Conservation (phyloP, 2,888 invertebrate species). For the Brachylomia viminalis region DNA sequence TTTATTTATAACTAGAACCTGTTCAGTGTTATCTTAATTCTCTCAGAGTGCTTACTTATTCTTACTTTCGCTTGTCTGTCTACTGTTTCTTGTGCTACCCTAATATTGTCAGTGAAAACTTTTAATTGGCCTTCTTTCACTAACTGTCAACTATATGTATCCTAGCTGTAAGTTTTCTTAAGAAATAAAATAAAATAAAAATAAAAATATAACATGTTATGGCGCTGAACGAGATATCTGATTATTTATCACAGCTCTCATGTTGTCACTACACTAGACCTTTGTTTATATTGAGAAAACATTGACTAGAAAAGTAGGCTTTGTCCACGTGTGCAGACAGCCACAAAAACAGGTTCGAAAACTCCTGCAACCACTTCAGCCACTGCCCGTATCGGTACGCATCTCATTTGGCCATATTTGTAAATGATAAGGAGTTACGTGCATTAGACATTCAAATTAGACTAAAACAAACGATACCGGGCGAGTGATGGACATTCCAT, state of each 20-base stretch:
- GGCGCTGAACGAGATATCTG: conserved; percentile 29
- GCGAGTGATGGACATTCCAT: conserved; percentile 88
- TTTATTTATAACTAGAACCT: too few species aligned
- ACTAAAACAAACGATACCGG: conserved; percentile 80
- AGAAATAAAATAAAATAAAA: too few species aligned
- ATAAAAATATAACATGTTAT: too few species aligned
- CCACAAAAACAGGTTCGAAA: conserved; percentile 55
- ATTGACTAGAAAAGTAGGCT: conserved; percentile 22
- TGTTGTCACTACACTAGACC: conserved; percentile 18
- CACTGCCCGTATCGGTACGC: conserved; percentile 63
- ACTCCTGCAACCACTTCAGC: conserved; percentile 43
- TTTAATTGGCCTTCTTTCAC: too few species aligned
- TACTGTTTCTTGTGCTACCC: too few species aligned
- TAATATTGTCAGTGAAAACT: too few species aligned
- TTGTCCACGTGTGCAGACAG: conserved; percentile 38
- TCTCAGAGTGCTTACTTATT: too few species aligned
- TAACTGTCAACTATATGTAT: too few species aligned
- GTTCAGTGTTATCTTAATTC: too few species aligned
- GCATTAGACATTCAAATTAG: conserved; percentile 88
- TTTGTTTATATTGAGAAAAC: conserved; percentile 21
- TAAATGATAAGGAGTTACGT: conserved; percentile 75
- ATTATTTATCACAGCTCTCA: conserved; percentile 39
- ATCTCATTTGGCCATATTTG: conserved; percentile 76
- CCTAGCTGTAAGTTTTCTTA: too few species aligned
- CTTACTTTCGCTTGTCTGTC: too few species aligned